Base-by-base conservation (phyloP, 2,888 invertebrate genomes). In the Drosophila neotestacea region DNA sequence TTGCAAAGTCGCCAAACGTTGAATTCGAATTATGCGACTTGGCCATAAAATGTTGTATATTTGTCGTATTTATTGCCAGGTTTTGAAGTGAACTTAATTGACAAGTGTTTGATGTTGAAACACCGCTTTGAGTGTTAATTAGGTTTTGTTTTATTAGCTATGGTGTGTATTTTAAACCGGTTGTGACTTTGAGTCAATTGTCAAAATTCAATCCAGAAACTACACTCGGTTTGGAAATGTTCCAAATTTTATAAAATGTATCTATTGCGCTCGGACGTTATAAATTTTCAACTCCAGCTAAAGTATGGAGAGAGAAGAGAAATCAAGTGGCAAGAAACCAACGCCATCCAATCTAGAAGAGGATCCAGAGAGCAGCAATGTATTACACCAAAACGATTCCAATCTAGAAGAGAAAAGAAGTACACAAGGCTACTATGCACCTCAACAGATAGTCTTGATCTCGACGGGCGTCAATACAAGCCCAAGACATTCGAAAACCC, bases 161-260 rank as follows among this genome's bases (percentile, higher is more conserved):
- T 54, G 42, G 9, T 50, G 13, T 47, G 34, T 6, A 39, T 59
- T 64, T 58, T 6, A 4, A 79, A 66, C 76, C 70, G 76, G 62
- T 76, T 64, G 39, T 34, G 6, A 32, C 60, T 36, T 58, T n/a
- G 79, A 42, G n/a, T 46, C 22, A 62, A 38, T 22, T 75, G 76
- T 76, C 76, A 79, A 58, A 28, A 36, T 48, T 28, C n/a, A 55
- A 61, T 63, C 51, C 38, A 65, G 47, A 69, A 42, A 34, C 42
- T 44, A 42, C 36, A 71, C 46, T 47, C 52, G 41, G 73, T 72
- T 62, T 38, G 67, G 70, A 77, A 77, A 79, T 86, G 81, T 73
- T 46, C 22, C 58, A 55, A 84, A 86, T 76, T 78, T 72, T 58
- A 11, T 70, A 81, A 79, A 81, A 85, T 85, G 89, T 68, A 66